phyloP scores from a whole-genome alignment of 2,888 invertebrate genomes.

The Euplexia lucipara region DNA sequence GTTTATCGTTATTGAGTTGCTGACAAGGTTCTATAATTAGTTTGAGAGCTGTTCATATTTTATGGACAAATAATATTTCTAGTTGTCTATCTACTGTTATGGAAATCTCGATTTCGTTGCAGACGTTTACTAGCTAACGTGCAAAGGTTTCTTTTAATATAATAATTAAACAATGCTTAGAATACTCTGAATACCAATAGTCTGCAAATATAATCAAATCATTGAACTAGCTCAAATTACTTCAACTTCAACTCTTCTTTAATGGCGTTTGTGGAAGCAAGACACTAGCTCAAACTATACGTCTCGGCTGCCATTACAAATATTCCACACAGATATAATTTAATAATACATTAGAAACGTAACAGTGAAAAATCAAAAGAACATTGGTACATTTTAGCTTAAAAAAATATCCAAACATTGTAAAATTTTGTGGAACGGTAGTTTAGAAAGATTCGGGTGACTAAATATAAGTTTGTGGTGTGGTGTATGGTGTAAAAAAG shows the following conservation, averaged over 20 bases:
- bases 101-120: neutral
- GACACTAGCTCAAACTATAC: neutral
- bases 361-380: conserved; percentile 25
- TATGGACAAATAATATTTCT: conserved; percentile 5
- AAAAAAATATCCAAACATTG: conserved; percentile 29
- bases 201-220: no score
- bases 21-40: conserved; percentile 4
- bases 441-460: conserved; percentile 16
- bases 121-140: neutral
- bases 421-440: conserved; percentile 16
- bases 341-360: conserved; percentile 4
- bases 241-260: no score
- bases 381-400: conserved; percentile 26
- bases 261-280: no score
- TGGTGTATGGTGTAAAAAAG: no score
- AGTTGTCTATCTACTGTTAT: conserved; percentile 2
- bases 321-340: neutral
- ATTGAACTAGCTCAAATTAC: conserved; percentile 12
- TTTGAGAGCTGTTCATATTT: conserved; percentile 9
- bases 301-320: conserved; percentile 5
- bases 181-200: no score
- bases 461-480: conserved; percentile 23
- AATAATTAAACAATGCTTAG: no score
- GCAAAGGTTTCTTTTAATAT: neutral
- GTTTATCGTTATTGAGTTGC: conserved; percentile 19